A percentile compares a stretch with the other conserved stretches of the same genome.
Conservation (phyloP, 1,140 invertebrate genomes). For the Drosophila subobscura region DNA sequence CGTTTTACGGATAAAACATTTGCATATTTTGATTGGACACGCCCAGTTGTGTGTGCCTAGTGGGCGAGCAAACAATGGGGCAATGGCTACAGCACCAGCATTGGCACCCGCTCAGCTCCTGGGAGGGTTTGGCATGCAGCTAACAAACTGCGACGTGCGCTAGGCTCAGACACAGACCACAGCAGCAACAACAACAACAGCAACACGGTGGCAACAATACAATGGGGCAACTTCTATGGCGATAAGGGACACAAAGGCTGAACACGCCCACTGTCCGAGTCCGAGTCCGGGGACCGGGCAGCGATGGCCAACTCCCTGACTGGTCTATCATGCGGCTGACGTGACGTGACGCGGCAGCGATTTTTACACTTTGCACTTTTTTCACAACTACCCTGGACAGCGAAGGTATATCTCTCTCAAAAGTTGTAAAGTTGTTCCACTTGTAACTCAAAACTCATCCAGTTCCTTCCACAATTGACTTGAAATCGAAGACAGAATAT, state of each 20-base stretch:
- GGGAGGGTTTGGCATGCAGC: constrained; percentile 51
- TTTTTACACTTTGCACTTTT: constrained; percentile 77
- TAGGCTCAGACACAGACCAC: constrained; percentile 47
- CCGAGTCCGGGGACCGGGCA: background rate
- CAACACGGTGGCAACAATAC: constrained; percentile 33
- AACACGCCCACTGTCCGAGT: constrained; percentile 28
- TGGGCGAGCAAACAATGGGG: constrained; percentile 73
- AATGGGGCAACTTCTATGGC: constrained; percentile 37
- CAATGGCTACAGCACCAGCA: background rate
- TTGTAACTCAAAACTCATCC: no score
- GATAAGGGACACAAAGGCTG: constrained; percentile 59
- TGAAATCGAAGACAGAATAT: accelerated
- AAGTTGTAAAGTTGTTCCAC: no score
- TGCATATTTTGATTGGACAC: constrained; percentile 81
- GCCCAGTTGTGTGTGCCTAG: constrained; percentile 65
- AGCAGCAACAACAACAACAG: constrained; percentile 25
- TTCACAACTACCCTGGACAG: constrained; percentile 14
- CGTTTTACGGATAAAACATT: constrained; percentile 79
- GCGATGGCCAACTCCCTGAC: constrained; percentile 44
- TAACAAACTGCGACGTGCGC: constrained; percentile 69
- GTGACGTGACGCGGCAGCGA: constrained; percentile 70
- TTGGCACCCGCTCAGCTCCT: constrained; percentile 22
- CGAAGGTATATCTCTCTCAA: constrained; percentile 2
- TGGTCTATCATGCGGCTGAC: constrained; percentile 74
- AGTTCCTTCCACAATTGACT: no score